A percentile compares a stretch with the other conserved stretches of the same genome.
phyloP scores from a whole-genome alignment of 2,113 vertebrate genomes.

The Prochilodus magdalenae region DNA sequence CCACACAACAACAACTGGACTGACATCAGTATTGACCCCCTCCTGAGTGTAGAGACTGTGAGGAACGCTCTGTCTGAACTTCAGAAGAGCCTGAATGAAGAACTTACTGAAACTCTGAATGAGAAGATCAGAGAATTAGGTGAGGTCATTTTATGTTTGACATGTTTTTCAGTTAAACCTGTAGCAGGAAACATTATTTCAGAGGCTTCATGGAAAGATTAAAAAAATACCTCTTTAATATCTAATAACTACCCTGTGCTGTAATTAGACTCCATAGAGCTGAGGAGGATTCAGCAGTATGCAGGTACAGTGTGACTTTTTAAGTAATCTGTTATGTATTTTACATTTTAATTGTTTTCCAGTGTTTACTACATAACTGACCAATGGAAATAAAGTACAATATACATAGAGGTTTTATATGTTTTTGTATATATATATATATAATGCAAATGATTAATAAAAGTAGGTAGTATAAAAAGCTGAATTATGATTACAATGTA shows the following conservation, averaged over 20 bases:
- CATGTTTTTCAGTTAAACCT: no score
- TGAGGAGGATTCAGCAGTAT: background rate
- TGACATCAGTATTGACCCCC: conserved; percentile 26
- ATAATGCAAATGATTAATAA: no score
- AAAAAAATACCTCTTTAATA: background rate
- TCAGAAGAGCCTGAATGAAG: conserved; percentile 20
- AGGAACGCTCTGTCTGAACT: conserved; percentile 26
- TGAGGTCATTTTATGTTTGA: no score
- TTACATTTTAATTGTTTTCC: background rate
- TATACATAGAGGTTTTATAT: no score
- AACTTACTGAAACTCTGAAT: background rate
- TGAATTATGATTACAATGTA: no score
- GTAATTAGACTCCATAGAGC: background rate
- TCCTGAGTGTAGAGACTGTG: conserved; percentile 25
- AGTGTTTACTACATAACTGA: no score
- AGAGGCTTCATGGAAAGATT: background rate
- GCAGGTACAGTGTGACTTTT: background rate
- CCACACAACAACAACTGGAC: conserved; percentile 35
- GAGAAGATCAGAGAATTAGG: background rate
- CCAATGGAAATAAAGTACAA: no score
- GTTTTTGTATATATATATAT: no score
- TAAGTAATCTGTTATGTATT: no score
- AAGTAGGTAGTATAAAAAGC: no score
- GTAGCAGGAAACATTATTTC: no score
- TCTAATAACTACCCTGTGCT: background rate